Base-by-base conservation (phyloP, 2,888 invertebrate species). In the Hemithea aestivaria region DNA sequence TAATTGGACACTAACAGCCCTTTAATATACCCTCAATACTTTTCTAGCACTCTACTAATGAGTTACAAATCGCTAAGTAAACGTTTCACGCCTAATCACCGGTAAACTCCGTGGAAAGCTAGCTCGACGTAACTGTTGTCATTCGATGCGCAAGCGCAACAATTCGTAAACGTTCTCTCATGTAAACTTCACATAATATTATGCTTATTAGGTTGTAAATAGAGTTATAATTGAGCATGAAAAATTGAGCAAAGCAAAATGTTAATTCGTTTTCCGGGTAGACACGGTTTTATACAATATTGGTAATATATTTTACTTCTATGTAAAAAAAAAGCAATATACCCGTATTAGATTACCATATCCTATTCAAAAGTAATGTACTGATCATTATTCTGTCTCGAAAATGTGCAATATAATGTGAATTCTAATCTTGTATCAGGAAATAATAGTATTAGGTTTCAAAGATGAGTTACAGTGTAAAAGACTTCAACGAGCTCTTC, bases 71-170 rank as follows among this genome's bases (percentile, higher is more conserved):
- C 25, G 31, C 30, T 26, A 11, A 29, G 37, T 27, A 40, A 40
- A 35, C 34, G 24, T 34, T 42, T 33, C 31, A 35, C 47, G 31
- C 39, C 27, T 26, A 40, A 43, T 32, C 40, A 35, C 9, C 12
- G 10, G 10, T 23, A 30, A 36, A 44, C 20, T 24, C 20, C 22
- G 33, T 39, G 27, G 34, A 40, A 45, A 35, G 31, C 10, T 36
- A 29, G 27, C 16, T 21, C 9, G 6, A 48, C 48, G 44, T 48
- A 48, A 51, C 37, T 26, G 22, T 43, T 37, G 32, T 40, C 33
- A 66, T 70, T 66, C 50, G 59, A 39, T 52, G 65, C 53, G 56
- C 51, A 52, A 53, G 56, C 58, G 67, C 62, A 66, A 70, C 61
- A 44, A 47, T 45, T 55, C 51, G 53, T 51, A 60, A 56, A 56